Percentiles rank a stretch among this genome's conserved stretches.
phyloP scores from a whole-genome alignment of 1,140 invertebrate genomes.

The Drosophila hydei region DNA sequence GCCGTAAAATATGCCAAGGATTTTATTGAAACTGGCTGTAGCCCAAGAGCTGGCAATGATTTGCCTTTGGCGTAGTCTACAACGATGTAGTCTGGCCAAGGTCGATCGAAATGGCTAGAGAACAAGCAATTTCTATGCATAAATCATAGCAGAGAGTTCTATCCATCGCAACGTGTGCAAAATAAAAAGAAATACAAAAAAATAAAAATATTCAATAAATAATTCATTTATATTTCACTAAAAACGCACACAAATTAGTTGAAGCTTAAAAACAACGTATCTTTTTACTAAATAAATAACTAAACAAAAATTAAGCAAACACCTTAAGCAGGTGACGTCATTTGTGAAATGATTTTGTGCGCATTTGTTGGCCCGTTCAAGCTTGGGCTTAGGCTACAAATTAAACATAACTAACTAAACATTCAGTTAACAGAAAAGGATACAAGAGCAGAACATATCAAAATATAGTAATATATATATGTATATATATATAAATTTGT shows the following conservation, averaged over 20 bases:
- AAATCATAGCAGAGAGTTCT: neutral
- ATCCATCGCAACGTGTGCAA: neutral
- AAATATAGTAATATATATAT: slow-evolving; percentile 3
- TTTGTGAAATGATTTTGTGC: slow-evolving; percentile 33
- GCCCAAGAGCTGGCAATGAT: slow-evolving; percentile 17
- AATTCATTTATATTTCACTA: slow-evolving; percentile 75
- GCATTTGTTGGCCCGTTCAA: slow-evolving; percentile 18
- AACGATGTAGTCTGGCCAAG: no score
- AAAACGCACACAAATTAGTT: slow-evolving; percentile 22
- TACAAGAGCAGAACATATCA: slow-evolving; percentile 19
- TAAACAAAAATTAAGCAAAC: slow-evolving; percentile 64
- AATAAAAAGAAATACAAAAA: slow-evolving; percentile 7
- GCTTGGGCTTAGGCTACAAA: slow-evolving; percentile 46
- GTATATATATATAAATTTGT: slow-evolving; percentile 12
- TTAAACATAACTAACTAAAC: slow-evolving; percentile 60
- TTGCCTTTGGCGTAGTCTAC: neutral
- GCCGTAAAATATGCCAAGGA: slow-evolving; percentile 33
- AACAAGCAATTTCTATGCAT: neutral
- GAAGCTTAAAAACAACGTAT: slow-evolving; percentile 42
- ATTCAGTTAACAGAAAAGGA: slow-evolving; percentile 48
- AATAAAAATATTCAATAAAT: slow-evolving; percentile 64
- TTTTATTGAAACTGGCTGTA: neutral
- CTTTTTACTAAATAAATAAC: slow-evolving; percentile 66
- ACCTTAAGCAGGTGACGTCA: slow-evolving; percentile 44
- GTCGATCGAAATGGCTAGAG: neutral